A percentile compares a stretch with the other conserved stretches of the same genome.
Conservation (phyloP, 1,140 invertebrate genomes). For the Lordiphosa collinella region DNA sequence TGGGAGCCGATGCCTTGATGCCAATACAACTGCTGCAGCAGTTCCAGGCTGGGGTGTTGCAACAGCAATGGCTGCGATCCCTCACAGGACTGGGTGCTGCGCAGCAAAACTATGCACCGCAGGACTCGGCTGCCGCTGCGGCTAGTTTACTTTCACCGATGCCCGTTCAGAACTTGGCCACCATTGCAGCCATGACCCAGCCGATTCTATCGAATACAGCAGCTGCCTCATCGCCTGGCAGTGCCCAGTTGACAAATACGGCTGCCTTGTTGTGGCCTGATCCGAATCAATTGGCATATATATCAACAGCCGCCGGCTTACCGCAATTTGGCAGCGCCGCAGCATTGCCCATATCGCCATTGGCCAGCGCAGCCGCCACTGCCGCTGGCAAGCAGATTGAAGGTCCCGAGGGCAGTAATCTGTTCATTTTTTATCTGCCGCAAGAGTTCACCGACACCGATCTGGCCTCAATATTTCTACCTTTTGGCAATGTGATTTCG, state of each 20-base stretch:
- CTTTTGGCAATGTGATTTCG: too few species aligned
- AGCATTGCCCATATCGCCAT: slow-evolving; percentile 69
- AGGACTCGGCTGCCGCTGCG: too few species aligned
- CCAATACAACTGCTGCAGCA: slow-evolving; percentile 88
- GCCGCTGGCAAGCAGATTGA: slow-evolving; percentile 91
- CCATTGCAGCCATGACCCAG: slow-evolving; percentile 91
- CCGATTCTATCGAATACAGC: slow-evolving; percentile 82
- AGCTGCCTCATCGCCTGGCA: slow-evolving; percentile 81
- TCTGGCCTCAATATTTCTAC: too few species aligned
- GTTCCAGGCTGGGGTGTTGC: slow-evolving; percentile 87
- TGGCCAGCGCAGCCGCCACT: slow-evolving; percentile 84
- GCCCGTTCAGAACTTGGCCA: slow-evolving; percentile 93
- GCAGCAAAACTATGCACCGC: too few species aligned
- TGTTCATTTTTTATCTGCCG: too few species aligned
- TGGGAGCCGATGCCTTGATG: slow-evolving; percentile 83
- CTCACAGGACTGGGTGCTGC: too few species aligned
- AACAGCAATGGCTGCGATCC: slow-evolving; percentile 85
- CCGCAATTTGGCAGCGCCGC: slow-evolving; percentile 74
- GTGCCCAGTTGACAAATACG: too few species aligned
- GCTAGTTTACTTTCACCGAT: slow-evolving; percentile 86
- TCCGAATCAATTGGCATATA: slow-evolving; percentile 76
- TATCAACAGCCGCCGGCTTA: slow-evolving; percentile 75
- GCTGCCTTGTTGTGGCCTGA: too few species aligned
- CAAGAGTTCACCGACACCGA: too few species aligned
- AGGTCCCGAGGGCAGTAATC: too few species aligned